Base-by-base conservation (phyloP, 2,113 vertebrate species). In the Cyprinodon brontotheroides region DNA sequence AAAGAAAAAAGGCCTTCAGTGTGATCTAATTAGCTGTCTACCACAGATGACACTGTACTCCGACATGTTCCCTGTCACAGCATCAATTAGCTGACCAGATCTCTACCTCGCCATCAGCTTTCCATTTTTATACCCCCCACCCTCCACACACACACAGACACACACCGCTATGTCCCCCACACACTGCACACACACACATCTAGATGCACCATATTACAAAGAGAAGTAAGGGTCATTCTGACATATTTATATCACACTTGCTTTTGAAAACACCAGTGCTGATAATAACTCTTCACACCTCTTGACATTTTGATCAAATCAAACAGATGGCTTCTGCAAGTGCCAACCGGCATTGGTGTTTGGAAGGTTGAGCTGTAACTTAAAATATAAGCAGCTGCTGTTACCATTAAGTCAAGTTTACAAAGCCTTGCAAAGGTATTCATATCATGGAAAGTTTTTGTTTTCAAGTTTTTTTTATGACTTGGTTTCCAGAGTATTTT, bases 11-110 rank as follows among this genome's bases (percentile, higher is more conserved):
- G 65, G 47, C 48, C 82, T 72, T 78, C 82, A 82, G 75, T 84
- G 84, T 77, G 83, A 87, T 92, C 83, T 87, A 82, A 91, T 91
- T 92, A 91, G 84, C 84, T 85, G 86, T 86, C 83, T 90, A 66
- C 13, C 39, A 72, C 74, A 80, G 74, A 87, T 84, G 88, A 89
- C 83, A 89, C 75, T 73, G 77, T 85, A 83, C 75, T 79, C 78
- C 83, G 84, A 89, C 88, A 87, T 84, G 86, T 76, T 88, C 70
- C 22, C 79, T 85, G 83, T 88, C 87, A 89, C 77, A 80, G 67
- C 86, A 86, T 90, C 87, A 88, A 88, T 92, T 90, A 87, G 84
- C 82, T 88, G 83, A 86, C 86, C 77, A 40, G 73, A 77, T 80
- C 82, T 78, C 82, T 72, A 77, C 73, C 47, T 43, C 74, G 45